phyloP scores from a whole-genome alignment of 2,888 invertebrate species.

The Oeneis ivallda region DNA sequence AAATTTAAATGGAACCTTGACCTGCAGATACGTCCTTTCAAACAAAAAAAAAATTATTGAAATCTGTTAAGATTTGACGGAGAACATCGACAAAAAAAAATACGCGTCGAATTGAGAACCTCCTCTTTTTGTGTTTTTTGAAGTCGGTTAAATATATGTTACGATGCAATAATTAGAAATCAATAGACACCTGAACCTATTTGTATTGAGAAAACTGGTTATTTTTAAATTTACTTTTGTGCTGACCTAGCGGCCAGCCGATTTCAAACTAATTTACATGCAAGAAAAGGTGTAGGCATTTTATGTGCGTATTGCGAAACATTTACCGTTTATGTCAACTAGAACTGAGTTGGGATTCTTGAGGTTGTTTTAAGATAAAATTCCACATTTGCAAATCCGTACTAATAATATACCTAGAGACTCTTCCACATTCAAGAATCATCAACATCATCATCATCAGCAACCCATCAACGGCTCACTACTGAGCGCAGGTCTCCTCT shows the following conservation, averaged over 20 bases:
- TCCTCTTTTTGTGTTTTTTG: neutral
- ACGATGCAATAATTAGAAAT: neutral
- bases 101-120: no score
- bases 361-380: neutral
- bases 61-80: no score
- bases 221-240: slow-evolving; percentile 2
- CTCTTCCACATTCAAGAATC: neutral
- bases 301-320: neutral
- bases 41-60: no score
- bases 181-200: neutral
- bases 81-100: no score
- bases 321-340: neutral
- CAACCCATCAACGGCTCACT: no score
- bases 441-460: no score
- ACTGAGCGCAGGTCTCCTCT: no score
- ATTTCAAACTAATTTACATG: slow-evolving; percentile 22
- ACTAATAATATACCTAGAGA: neutral
- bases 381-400: neutral
- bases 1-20: no score
- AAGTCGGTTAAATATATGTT: neutral
- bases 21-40: no score
- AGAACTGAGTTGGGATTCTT: neutral
- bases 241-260: neutral
- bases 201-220: slow-evolving; percentile 2
- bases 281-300: slow-evolving; percentile 22